Conservation (phyloP, 1,140 invertebrate species). For the Nylanderia fulva region DNA sequence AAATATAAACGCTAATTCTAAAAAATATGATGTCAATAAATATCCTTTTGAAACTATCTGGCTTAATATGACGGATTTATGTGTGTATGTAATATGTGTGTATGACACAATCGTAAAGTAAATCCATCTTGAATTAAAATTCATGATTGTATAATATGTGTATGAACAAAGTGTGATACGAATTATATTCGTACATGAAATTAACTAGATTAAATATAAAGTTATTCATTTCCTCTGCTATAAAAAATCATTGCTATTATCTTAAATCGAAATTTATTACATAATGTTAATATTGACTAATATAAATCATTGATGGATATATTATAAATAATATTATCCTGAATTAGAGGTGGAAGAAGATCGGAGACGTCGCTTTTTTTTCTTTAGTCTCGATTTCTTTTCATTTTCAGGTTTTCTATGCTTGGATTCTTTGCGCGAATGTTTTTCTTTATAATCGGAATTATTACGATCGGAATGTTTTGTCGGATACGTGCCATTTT, state of each 20-base stretch:
- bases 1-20: conserved; percentile 21
- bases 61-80: conserved; percentile 1
- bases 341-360: conserved; percentile 59
- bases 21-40: conserved; percentile 24
- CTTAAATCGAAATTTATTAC: conserved; percentile 37
- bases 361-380: conserved; percentile 46
- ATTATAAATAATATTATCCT: conserved; percentile 36
- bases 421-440: conserved; percentile 64
- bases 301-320: neutral
- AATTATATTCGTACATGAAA: neutral
- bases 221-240: neutral
- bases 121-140: neutral
- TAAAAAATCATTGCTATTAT: conserved; percentile 13
- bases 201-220: conserved; percentile 25
- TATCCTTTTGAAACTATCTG: neutral
- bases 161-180: neutral
- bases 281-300: conserved; percentile 20
- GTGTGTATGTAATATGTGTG: no score
- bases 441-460: conserved; percentile 63
- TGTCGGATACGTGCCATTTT: conserved; percentile 56
- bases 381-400: conserved; percentile 69
- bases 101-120: neutral
- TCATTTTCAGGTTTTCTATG: conserved; percentile 70
- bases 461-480: conserved; percentile 75
- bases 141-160: neutral